Evolutionary conservation across 2,888 invertebrate species (phyloP).

Genomic region (Eumacrocentrus americanus): DNA sequence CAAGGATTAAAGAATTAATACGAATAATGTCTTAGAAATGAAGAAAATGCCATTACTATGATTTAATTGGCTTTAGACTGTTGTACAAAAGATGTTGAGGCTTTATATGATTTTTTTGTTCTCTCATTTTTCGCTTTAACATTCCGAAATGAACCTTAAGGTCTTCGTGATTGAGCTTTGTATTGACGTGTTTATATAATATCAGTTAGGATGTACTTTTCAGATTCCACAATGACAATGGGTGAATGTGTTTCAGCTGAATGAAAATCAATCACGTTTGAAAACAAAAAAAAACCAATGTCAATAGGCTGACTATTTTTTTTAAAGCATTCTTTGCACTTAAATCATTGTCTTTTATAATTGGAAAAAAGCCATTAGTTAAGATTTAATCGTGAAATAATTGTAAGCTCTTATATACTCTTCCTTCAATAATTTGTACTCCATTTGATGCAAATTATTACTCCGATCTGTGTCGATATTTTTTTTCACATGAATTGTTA

Average conservation of each 20-base stretch:
- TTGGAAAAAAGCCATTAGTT: not conserved
- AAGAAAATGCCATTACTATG: not conserved
- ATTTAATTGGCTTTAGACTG: not conserved
- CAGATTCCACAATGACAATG: conserved; percentile 2
- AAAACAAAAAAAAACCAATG: not conserved
- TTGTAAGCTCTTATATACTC: not conserved
- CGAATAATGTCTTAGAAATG: not conserved
- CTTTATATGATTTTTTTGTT: no score
- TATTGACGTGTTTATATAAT: conserved; percentile 2
- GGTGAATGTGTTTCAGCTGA: conserved; percentile 7
- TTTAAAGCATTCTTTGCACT: not conserved
- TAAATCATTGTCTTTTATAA: not conserved
- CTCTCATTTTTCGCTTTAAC: not conserved
- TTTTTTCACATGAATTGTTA: not conserved
- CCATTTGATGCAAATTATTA: not conserved
- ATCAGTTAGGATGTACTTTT: conserved; percentile 13
- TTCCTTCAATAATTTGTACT: not conserved
- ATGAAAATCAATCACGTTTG: conserved; percentile 20
- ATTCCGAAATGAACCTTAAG: not conserved
- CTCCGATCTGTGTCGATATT: not conserved
- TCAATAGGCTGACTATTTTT: not conserved
- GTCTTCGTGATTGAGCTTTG: not conserved
- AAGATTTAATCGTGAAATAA: not conserved
- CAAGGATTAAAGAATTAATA: conserved; percentile 16
- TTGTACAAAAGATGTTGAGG: no score